Conservation (phyloP, 2,113 vertebrate genomes). For the Ptilonorhynchus violaceus region DNA sequence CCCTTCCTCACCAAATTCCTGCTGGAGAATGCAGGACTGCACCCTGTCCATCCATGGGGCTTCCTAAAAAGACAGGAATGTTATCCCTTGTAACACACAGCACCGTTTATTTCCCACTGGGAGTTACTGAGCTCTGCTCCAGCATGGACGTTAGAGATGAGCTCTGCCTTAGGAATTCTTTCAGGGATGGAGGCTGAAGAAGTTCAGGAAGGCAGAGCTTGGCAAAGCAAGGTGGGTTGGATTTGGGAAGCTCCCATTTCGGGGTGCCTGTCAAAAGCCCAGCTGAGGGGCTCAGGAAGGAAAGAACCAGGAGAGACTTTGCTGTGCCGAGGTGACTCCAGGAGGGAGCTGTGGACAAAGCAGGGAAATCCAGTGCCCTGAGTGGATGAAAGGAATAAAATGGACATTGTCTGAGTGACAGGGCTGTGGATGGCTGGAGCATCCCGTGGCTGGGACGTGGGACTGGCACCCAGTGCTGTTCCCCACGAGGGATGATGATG, state of each 20-base stretch:
- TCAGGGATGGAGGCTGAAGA: not conserved
- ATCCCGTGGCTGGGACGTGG: fast-evolving
- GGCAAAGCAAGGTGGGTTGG: not conserved
- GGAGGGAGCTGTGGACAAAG: not conserved
- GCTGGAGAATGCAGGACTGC: not conserved
- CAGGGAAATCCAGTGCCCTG: not conserved
- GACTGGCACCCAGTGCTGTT: not conserved
- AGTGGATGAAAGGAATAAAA: not conserved
- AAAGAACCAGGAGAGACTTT: no score
- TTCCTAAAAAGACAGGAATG: not conserved
- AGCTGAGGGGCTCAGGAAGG: not conserved
- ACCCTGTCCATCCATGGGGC: not conserved
- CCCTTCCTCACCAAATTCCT: no score
- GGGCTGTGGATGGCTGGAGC: not conserved
- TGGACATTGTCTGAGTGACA: not conserved
- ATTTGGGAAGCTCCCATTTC: not conserved
- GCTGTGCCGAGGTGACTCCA: not conserved
- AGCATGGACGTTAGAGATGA: not conserved
- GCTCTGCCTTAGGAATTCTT: not conserved
- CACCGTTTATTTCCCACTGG: not conserved
- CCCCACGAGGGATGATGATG: not conserved
- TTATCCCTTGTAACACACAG: not conserved
- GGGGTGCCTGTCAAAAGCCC: not conserved
- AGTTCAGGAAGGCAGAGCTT: not conserved
- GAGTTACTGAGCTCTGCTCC: not conserved